phyloP scores from a whole-genome alignment of 2,888 invertebrate genomes.

The Spilosoma lubricipeda region DNA sequence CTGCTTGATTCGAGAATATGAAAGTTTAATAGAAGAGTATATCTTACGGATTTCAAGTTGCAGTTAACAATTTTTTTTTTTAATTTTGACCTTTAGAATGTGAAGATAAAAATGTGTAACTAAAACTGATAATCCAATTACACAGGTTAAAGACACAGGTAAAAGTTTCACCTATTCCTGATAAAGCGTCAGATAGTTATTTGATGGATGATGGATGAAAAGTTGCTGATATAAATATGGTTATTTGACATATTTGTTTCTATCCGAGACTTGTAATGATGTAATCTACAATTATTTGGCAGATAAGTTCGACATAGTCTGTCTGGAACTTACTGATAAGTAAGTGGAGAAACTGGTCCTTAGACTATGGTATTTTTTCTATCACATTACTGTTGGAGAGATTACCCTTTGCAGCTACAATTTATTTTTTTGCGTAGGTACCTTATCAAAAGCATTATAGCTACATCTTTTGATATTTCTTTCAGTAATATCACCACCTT shows the following conservation, averaged over 20 bases:
- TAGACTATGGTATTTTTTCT: not conserved
- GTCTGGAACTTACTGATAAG: too few species aligned
- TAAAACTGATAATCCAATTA: not conserved
- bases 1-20: constrained; percentile 1
- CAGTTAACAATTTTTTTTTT: not conserved
- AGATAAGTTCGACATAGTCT: too few species aligned
- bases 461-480: not conserved
- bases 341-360: too few species aligned
- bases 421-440: not conserved
- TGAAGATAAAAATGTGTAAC: not conserved
- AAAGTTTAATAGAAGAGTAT: not conserved
- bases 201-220: too few species aligned
- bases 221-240: too few species aligned
- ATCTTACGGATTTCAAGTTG: not conserved
- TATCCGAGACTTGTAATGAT: too few species aligned
- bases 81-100: not conserved
- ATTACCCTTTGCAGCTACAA: not conserved
- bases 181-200: too few species aligned
- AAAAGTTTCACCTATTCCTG: too few species aligned
- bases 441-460: not conserved
- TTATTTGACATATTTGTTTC: too few species aligned
- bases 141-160: too few species aligned
- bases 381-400: not conserved
- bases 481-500: too few species aligned
- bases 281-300: too few species aligned